Conservation (phyloP, 2,888 invertebrate species). For the Epistrophe eligans region DNA sequence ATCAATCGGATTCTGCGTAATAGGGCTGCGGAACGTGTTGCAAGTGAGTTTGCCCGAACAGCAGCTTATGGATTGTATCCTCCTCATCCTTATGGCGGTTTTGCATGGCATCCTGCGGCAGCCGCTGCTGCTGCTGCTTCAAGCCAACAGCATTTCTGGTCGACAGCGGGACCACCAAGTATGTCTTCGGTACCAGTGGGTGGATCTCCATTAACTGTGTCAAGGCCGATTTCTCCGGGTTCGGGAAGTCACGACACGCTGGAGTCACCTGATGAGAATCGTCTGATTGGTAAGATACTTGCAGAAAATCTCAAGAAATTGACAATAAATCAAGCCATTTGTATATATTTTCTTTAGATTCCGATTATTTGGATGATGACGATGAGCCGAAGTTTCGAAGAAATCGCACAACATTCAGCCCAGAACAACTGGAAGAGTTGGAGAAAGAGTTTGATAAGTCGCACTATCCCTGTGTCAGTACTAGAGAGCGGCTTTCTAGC, state of each 20-base stretch:
- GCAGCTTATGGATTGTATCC: conserved; percentile 95
- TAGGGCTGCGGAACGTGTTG: conserved; percentile 97
- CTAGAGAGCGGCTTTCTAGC: conserved; percentile 94
- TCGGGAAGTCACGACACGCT: conserved; percentile 84
- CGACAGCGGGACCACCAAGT: conserved; percentile 85
- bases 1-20: conserved; percentile 98
- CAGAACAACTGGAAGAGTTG: conserved; percentile 95
- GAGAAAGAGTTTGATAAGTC: conserved; percentile 98
- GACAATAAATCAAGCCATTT: conserved; percentile 80
- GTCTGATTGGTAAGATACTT: conserved; percentile 79
- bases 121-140: conserved; percentile 82
- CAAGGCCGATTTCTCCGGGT: conserved; percentile 84
- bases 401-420: conserved; percentile 97
- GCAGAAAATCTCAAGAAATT: neutral
- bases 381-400: conserved; percentile 96
- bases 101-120: conserved; percentile 86
- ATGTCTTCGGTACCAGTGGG: conserved; percentile 85
- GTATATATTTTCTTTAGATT: conserved; percentile 89
- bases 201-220: conserved; percentile 83
- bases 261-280: conserved; percentile 83
- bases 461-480: conserved; percentile 97
- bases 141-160: conserved; percentile 85
- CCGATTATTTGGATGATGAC: conserved; percentile 90
- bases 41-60: conserved; percentile 96
- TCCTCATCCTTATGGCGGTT: conserved; percentile 88